phyloP scores from a whole-genome alignment of 2,797 vertebrate genomes.

The Prunella strophiata region DNA sequence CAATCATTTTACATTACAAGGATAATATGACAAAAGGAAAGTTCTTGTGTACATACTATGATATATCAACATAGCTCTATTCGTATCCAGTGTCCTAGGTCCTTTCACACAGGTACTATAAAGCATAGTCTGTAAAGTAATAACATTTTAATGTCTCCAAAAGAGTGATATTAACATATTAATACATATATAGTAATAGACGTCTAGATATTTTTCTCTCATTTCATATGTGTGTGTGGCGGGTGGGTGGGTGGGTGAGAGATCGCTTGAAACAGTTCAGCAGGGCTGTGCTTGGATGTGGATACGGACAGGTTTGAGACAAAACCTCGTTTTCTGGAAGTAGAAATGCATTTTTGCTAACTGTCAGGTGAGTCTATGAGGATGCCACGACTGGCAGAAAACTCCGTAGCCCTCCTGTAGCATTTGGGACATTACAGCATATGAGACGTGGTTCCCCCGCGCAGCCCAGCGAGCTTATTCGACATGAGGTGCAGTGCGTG shows the following conservation, averaged over 20 bases:
- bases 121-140: conserved; percentile 82
- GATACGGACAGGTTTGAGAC: not conserved
- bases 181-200: conserved; percentile 80
- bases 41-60: conserved; percentile 81
- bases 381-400: conserved; percentile 33
- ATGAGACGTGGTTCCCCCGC: conserved; percentile 32
- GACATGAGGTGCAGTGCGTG: conserved; percentile 78
- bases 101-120: conserved; percentile 85
- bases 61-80: conserved; percentile 85
- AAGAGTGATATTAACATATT: conserved; percentile 83
- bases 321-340: conserved; percentile 21
- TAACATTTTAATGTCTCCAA: conserved; percentile 76
- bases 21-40: conserved; percentile 86
- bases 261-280: conserved; percentile 67
- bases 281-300: conserved; percentile 60
- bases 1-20: conserved; percentile 85
- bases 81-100: conserved; percentile 87
- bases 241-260: conserved; percentile 37
- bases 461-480: conserved; percentile 52
- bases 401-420: conserved; percentile 37
- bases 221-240: conserved; percentile 40
- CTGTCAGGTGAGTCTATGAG: conserved; percentile 46
- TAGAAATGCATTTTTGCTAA: conserved; percentile 49
- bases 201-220: conserved; percentile 72
- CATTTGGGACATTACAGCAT: conserved; percentile 50